Percentiles rank a stretch among this genome's conserved stretches.
phyloP scores from a whole-genome alignment of 2,113 vertebrate species.

The Bubo blakistoni region DNA sequence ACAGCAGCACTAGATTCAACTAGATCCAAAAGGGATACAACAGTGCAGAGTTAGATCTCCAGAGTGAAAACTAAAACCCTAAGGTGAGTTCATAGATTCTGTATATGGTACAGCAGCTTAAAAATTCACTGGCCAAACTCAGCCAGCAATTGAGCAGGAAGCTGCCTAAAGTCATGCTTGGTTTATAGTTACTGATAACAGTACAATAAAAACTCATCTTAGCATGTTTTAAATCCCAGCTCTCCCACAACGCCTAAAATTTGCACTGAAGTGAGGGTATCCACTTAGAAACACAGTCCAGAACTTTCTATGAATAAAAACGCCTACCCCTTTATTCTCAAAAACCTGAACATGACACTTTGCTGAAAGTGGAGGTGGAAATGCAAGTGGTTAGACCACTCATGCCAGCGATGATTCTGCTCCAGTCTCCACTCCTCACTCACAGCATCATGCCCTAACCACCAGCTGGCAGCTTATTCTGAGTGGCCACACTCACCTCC shows the following conservation, averaged over 20 bases:
- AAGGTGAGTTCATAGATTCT: not conserved
- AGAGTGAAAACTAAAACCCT: not conserved
- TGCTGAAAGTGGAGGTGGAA: not conserved
- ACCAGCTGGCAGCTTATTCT: not conserved
- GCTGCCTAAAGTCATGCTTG: not conserved
- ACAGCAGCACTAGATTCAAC: not conserved
- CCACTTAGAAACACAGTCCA: not conserved
- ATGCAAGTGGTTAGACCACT: not conserved
- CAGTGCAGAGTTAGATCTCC: not conserved
- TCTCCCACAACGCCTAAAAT: fast-evolving
- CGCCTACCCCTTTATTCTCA: not conserved
- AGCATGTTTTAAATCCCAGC: not conserved
- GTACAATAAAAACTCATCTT: not conserved
- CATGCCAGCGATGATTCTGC: not conserved
- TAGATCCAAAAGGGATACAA: not conserved
- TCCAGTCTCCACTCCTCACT: not conserved
- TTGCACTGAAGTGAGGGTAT: not conserved
- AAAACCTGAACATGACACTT: not conserved
- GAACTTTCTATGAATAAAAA: not conserved
- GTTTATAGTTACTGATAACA: not conserved
- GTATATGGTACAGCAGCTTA: not conserved
- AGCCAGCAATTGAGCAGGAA: not conserved
- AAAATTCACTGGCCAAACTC: not conserved
- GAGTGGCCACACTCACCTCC: not conserved
- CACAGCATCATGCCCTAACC: not conserved